Percentiles rank a stretch among this genome's conserved stretches.
Conservation (phyloP, 2,888 invertebrate genomes). For the Glomeris marginata region DNA sequence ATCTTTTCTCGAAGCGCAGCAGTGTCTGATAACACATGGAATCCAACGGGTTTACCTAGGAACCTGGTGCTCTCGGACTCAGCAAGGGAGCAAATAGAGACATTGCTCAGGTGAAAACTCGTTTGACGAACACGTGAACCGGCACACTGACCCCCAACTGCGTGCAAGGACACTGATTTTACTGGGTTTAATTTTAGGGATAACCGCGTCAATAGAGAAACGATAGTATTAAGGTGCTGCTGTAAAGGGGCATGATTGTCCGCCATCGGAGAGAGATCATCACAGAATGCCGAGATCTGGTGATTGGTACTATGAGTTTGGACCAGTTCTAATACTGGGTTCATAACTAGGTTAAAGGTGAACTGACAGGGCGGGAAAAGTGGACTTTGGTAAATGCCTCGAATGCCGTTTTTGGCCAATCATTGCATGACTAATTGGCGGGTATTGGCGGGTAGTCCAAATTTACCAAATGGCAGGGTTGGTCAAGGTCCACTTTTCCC, state of each 20-base stretch:
- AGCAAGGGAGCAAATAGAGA: not conserved
- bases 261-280: constrained; percentile 12
- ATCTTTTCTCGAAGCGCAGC: not conserved
- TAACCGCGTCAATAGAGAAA: constrained; percentile 4
- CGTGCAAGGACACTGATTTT: not conserved
- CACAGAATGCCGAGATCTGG: constrained; percentile 15
- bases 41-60: not conserved
- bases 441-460: too few species aligned
- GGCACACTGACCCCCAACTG: too few species aligned
- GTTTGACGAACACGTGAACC: too few species aligned
- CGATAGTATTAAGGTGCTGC: constrained; percentile 16
- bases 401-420: too few species aligned
- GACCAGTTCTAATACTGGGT: constrained; percentile 15
- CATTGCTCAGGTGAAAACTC: too few species aligned
- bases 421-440: too few species aligned
- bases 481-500: too few species aligned
- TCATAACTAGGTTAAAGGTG: constrained; percentile 19
- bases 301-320: not conserved
- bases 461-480: too few species aligned
- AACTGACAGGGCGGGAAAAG: too few species aligned
- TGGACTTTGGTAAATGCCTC: too few species aligned
- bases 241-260: constrained; percentile 1
- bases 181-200: constrained; percentile 14
- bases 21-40: not conserved
- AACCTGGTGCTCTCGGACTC: not conserved